Evolutionary conservation across 1,140 invertebrate genomes (phyloP), one percentile per base, ranked within the genome.

Genomic region (Trichonephila clavata): DNA sequence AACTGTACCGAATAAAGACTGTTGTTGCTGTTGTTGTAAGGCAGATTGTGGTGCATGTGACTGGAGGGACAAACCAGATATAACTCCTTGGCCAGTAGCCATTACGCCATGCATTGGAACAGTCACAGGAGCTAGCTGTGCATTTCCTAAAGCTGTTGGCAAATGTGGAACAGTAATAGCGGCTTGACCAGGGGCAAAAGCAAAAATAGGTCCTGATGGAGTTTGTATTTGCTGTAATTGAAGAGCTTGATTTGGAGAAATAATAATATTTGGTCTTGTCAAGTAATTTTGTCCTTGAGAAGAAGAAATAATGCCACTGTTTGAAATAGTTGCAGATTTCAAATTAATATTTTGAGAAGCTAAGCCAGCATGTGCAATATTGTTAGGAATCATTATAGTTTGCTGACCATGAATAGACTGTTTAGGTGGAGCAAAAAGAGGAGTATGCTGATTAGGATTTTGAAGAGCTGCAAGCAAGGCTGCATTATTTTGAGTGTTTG

Each of bases 191-290:
- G 94, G 94, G 21, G 95, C 95, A 63, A 96, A 95, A 80, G 96
- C 96, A 65, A 96, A 95, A 59, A 96, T 95, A 80, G 96, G 96
- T n/a, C 96, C 96, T 27, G 95, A 95, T 18, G 96, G 95, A 8
- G 96, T 96, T 94, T 96, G 96, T 59, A 96, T 96, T 90, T 96
- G 96, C 89, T 96, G 96, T 20, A 96, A 87, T 65, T 95, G 95
- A 81, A 95, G 95, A 92, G 95, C 95, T 94, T 95, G 95, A 68
- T 92, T 94, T 18, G 94, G 91, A 24, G 94, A 83, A 14, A 94
- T 65, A 65, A 94, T 94, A 65, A 94, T 83, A 83, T 94, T 94
- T 50, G 94, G 80, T 39, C 94, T 86, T 0, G 90, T 65, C 32
- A 93, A 86, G 24, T 90, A 88, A 20, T 24, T 68, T 87, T 90